Percentiles rank a stretch among this genome's conserved stretches.
Evolutionary conservation across 2,797 vertebrate species (phyloP).

Genomic region (Micropoecilia bifurca): DNA sequence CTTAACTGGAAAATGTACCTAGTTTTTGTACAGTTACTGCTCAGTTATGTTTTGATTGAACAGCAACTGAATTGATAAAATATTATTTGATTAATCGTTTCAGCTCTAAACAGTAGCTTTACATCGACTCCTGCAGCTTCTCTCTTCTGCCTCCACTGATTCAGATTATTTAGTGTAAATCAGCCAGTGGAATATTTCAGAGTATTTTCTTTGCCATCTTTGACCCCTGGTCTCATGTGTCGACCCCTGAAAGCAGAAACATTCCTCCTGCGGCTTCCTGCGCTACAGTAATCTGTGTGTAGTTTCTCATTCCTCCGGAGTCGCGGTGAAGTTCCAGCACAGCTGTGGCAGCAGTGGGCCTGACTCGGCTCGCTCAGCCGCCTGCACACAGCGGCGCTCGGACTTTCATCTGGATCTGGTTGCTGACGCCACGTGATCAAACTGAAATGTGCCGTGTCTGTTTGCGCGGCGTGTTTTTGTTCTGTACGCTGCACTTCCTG

Average conservation of each 20-base stretch:
- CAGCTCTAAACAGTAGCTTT: background rate
- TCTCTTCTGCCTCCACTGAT: background rate
- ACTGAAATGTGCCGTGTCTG: background rate
- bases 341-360: background rate
- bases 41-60: too few relatives aligned
- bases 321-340: background rate
- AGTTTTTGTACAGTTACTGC: too few relatives aligned
- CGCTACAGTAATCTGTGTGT: background rate
- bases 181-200: too few relatives aligned
- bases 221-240: background rate
- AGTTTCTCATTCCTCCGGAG: background rate
- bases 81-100: too few relatives aligned
- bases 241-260: constrained; percentile 5
- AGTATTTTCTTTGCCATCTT: background rate
- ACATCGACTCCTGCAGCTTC: background rate
- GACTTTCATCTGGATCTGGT: background rate
- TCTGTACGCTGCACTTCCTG: constrained; percentile 20
- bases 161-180: background rate
- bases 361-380: background rate
- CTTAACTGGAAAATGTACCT: too few relatives aligned
- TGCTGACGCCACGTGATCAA: fast-evolving
- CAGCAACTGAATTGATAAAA: too few relatives aligned
- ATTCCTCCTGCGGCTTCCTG: background rate
- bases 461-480: background rate
- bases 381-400: background rate